These are phyloP conservation scores for Oligia strigilis DNA, from an alignment of 2,888 invertebrate genomes.

Conservation along the genomic window DNA sequence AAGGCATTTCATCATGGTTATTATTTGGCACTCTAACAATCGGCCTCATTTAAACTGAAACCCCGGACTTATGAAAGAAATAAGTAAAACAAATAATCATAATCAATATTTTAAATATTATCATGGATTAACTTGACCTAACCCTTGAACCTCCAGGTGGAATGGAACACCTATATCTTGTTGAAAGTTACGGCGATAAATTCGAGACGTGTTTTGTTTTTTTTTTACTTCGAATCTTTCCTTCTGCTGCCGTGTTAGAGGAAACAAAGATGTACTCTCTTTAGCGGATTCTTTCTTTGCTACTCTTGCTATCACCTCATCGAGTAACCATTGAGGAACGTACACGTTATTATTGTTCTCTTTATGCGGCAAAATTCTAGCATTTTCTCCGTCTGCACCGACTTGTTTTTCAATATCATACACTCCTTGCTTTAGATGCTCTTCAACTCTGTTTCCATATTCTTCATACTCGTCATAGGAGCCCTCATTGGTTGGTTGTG, in stretches of 20 bases:
- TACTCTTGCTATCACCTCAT: slow-evolving; percentile 39
- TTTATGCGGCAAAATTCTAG: slow-evolving; percentile 64
- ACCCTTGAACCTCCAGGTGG: slow-evolving; percentile 76
- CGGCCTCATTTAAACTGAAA: not conserved
- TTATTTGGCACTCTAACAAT: not conserved
- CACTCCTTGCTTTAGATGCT: slow-evolving; percentile 28
- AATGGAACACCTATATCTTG: slow-evolving; percentile 77
- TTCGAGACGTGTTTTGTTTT: slow-evolving; percentile 6
- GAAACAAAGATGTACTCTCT: slow-evolving; percentile 61
- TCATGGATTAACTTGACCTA: slow-evolving; percentile 76
- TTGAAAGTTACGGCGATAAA: slow-evolving; percentile 66
- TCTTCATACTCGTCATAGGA: slow-evolving; percentile 37
- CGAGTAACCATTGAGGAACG: slow-evolving; percentile 69
- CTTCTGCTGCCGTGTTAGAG: slow-evolving; percentile 69
- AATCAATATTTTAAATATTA: slow-evolving; percentile 1
- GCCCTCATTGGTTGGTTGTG: not conserved
- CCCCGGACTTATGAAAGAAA: not conserved
- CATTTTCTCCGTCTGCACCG: slow-evolving; percentile 36
- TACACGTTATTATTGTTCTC: slow-evolving; percentile 69
- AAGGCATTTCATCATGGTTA: not conserved
- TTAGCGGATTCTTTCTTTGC: slow-evolving; percentile 5
- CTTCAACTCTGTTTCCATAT: slow-evolving; percentile 26
- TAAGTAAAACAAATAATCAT: slow-evolving; percentile 31
- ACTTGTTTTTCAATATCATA: slow-evolving; percentile 23
- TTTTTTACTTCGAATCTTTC: slow-evolving; percentile 15